Evolutionary conservation across 1,140 invertebrate species (phyloP).

Genomic region (Hirudo medicinalis): DNA sequence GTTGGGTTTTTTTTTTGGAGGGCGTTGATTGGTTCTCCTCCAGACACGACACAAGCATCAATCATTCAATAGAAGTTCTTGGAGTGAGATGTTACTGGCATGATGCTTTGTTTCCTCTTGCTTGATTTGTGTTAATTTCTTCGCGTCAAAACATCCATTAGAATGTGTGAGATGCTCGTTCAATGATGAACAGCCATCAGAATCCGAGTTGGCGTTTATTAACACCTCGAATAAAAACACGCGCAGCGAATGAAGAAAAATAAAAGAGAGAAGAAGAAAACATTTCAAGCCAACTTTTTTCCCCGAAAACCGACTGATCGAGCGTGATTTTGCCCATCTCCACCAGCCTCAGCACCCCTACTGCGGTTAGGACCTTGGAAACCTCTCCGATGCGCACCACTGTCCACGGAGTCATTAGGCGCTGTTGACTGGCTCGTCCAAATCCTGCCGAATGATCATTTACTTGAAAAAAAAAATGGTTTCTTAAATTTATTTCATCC

Average conservation of each 20-base stretch:
- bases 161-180: too few relatives aligned
- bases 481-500: not conserved
- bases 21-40: not conserved
- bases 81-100: not conserved
- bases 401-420: conserved; percentile 26
- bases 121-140: conserved; percentile 7
- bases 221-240: conserved; percentile 2
- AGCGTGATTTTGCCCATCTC: conserved; percentile 26
- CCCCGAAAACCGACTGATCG: conserved; percentile 28
- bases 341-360: conserved; percentile 26
- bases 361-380: conserved; percentile 33
- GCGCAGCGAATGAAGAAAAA: not conserved
- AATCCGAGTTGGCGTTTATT: too few relatives aligned
- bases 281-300: conserved; percentile 23
- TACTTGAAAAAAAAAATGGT: not conserved
- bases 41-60: conserved; percentile 1
- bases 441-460: conserved; percentile 26
- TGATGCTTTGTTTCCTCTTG: conserved; percentile 4
- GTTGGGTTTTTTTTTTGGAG: not conserved
- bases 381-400: conserved; percentile 31
- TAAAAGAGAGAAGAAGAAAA: not conserved
- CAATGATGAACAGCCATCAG: too few relatives aligned
- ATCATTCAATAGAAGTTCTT: conserved; percentile 10
- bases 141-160: not conserved
- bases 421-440: conserved; percentile 27